phyloP scores from a whole-genome alignment of 2,113 vertebrate genomes.

The Caloenas nicobarica region DNA sequence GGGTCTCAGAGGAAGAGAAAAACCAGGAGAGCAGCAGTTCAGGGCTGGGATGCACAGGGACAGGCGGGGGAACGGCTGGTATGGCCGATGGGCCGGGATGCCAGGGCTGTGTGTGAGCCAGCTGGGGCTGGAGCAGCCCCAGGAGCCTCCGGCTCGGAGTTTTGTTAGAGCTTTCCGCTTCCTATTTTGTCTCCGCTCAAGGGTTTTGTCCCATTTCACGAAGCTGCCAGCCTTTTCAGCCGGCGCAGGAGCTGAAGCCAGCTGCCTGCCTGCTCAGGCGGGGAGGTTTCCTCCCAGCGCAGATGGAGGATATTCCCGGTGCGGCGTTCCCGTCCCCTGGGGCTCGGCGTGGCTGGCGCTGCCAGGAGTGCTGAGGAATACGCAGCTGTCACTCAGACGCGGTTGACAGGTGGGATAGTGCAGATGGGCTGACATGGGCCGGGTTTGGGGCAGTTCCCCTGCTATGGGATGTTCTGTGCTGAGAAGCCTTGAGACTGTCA shows the following conservation, averaged over 20 bases:
- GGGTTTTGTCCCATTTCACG: neutral
- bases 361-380: rapidly evolving
- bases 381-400: rapidly evolving
- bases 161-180: neutral
- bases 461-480: neutral
- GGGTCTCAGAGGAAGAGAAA: neutral
- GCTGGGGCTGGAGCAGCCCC: neutral
- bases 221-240: neutral
- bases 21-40: rapidly evolving
- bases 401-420: no score
- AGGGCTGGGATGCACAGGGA: neutral
- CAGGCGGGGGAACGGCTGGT: neutral
- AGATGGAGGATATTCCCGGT: neutral
- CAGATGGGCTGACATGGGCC: rapidly evolving
- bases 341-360: rapidly evolving
- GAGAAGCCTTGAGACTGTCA: neutral
- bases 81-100: rapidly evolving
- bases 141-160: neutral
- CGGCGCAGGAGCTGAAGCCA: neutral
- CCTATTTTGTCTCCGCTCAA: neutral
- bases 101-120: neutral
- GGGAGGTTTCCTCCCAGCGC: neutral
- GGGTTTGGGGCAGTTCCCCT: neutral
- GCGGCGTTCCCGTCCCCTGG: rapidly evolving
- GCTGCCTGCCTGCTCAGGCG: neutral